A percentile compares a stretch with the other conserved stretches of the same genome.
phyloP scores from a whole-genome alignment of 2,888 invertebrate species.

The Polia nebulosa region DNA sequence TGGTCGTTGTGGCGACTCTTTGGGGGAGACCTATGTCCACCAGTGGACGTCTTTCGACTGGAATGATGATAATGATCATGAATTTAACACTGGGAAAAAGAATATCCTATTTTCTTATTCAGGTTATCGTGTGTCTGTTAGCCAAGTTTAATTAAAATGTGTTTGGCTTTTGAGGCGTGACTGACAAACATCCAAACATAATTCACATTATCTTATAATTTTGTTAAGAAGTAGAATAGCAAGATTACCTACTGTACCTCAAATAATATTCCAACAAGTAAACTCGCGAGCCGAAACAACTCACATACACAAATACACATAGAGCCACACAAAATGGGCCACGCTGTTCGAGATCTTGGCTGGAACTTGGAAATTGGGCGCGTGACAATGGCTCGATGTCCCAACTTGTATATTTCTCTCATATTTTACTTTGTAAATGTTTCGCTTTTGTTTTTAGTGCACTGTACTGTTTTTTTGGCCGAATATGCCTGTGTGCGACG shows the following conservation, averaged over 20 bases:
- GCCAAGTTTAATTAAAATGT: no score
- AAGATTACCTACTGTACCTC: background rate
- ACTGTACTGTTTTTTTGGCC: constrained; percentile 35
- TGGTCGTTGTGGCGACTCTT: no score
- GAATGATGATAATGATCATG: no score
- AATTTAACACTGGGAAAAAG: no score
- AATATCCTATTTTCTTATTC: no score
- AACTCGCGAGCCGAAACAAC: background rate
- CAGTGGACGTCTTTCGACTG: no score
- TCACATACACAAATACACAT: constrained; percentile 17
- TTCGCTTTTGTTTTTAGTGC: constrained; percentile 57
- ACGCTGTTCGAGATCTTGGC: constrained; percentile 52
- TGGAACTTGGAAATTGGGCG: constrained; percentile 71
- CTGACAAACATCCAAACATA: no score
- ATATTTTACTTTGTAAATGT: constrained; percentile 65
- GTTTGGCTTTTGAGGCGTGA: no score
- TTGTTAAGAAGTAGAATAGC: background rate
- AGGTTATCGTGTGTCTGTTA: no score
- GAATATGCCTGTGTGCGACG: constrained; percentile 7
- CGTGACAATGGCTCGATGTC: constrained; percentile 69
- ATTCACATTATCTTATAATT: no score
- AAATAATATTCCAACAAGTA: constrained; percentile 15
- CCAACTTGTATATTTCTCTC: constrained; percentile 52
- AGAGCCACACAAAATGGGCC: constrained; percentile 42
- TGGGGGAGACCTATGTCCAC: no score